A percentile compares a stretch with the other conserved stretches of the same genome.
These are phyloP conservation scores for Neoniphon sammara DNA, from an alignment of 2,797 vertebrate species.

Conservation along the genomic window DNA sequence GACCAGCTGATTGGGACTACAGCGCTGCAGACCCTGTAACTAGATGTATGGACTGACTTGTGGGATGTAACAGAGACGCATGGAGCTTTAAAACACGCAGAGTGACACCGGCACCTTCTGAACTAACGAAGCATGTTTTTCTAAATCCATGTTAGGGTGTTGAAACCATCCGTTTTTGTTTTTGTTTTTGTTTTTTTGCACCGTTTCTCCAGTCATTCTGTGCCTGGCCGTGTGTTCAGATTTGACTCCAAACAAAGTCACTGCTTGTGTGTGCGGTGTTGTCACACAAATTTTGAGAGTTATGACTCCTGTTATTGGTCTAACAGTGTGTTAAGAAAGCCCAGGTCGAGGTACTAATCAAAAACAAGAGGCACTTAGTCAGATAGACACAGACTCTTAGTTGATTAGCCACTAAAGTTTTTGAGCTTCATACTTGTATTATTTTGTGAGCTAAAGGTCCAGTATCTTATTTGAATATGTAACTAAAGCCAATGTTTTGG, in stretches of 20 bases:
- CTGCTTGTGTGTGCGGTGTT: constrained; percentile 75
- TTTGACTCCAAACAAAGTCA: constrained; percentile 30
- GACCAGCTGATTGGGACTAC: constrained; percentile 69
- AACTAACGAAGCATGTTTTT: constrained; percentile 75
- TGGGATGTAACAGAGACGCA: constrained; percentile 70
- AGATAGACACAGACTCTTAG: neutral
- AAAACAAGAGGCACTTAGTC: neutral
- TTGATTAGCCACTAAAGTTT: neutral
- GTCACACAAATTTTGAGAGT: constrained; percentile 45
- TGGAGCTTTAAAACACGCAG: constrained; percentile 68
- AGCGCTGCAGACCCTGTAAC: constrained; percentile 71
- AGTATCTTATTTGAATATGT: neutral
- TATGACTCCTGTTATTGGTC: neutral
- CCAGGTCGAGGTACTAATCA: constrained; percentile 16
- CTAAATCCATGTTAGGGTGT: neutral
- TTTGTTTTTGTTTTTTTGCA: constrained; percentile 44
- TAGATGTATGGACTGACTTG: constrained; percentile 58
- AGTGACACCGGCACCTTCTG: constrained; percentile 43
- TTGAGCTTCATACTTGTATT: neutral
- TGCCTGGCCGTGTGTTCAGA: constrained; percentile 5
- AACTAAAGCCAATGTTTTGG: constrained; percentile 1
- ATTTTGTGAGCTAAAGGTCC: constrained; percentile 2
- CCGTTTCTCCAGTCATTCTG: constrained; percentile 10
- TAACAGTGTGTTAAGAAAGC: neutral
- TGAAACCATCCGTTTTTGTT: neutral